These are phyloP conservation scores for Myripristis murdjan DNA, from an alignment of 2,797 vertebrate genomes.

Conservation along the genomic window DNA sequence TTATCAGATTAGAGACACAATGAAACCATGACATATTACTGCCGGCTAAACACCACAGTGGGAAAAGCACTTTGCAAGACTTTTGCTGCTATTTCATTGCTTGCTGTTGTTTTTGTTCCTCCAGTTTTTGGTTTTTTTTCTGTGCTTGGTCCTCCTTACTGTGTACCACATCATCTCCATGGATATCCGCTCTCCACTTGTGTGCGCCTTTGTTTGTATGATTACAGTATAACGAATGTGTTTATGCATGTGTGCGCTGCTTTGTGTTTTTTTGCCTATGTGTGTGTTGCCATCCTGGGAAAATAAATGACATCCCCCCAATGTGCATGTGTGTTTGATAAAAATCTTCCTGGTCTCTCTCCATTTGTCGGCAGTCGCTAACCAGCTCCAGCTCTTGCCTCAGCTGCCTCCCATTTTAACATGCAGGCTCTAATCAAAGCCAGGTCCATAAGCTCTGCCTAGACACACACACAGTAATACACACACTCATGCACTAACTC, in stretches of 20 bases:
- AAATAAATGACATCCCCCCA: conserved; percentile 73
- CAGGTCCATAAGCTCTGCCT: conserved; percentile 62
- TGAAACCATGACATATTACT: conserved; percentile 81
- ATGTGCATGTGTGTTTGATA: conserved; percentile 80
- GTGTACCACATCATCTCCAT: conserved; percentile 34
- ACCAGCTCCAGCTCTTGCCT: conserved; percentile 80
- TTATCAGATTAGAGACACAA: conserved; percentile 81
- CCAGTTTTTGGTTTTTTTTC: conserved; percentile 63
- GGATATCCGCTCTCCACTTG: conserved; percentile 34
- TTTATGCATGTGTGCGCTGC: conserved; percentile 49
- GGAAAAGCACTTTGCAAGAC: conserved; percentile 64
- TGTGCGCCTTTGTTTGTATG: conserved; percentile 55
- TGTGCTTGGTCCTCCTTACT: conserved; percentile 35
- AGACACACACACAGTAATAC: conserved; percentile 44
- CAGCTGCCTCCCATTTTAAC: conserved; percentile 83
- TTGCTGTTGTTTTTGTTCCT: conserved; percentile 70
- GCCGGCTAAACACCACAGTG: conserved; percentile 70
- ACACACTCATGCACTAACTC: conserved; percentile 40
- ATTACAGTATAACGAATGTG: conserved; percentile 66
- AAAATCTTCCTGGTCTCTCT: conserved; percentile 81
- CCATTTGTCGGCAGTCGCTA: conserved; percentile 78
- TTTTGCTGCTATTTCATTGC: conserved; percentile 74
- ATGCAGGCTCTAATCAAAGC: conserved; percentile 80
- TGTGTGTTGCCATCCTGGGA: conserved; percentile 67
- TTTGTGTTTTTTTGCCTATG: conserved; percentile 60